Conservation (phyloP, 1,140 invertebrate species). For the Micrasema longulum region DNA sequence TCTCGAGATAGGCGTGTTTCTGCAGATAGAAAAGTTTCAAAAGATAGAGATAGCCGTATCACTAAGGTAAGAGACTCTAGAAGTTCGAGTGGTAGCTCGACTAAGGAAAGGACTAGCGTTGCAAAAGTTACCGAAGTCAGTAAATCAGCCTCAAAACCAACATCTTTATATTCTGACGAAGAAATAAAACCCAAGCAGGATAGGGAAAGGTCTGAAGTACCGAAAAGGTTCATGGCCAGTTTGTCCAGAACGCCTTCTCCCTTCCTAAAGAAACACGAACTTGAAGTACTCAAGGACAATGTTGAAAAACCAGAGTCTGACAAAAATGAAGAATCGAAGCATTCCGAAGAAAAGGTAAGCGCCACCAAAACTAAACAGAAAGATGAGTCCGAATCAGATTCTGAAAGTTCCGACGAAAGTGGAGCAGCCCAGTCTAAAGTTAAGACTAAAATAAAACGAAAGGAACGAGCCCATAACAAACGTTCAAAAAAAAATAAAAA, state of each 20-base stretch:
- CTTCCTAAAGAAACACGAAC: slow-evolving; percentile 82
- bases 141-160: slow-evolving; percentile 57
- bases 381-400: slow-evolving; percentile 61
- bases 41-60: slow-evolving; percentile 43
- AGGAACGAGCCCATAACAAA: slow-evolving; percentile 64
- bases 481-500: slow-evolving; percentile 67
- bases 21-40: slow-evolving; percentile 45
- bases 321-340: slow-evolving; percentile 42
- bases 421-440: slow-evolving; percentile 63
- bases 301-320: slow-evolving; percentile 60
- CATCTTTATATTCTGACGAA: slow-evolving; percentile 61
- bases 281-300: slow-evolving; percentile 66
- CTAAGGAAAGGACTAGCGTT: slow-evolving; percentile 60
- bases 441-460: slow-evolving; percentile 66
- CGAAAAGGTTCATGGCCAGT: slow-evolving; percentile 73
- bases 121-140: slow-evolving; percentile 52
- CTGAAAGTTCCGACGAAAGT: slow-evolving; percentile 64
- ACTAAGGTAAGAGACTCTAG: slow-evolving; percentile 50
- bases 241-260: slow-evolving; percentile 83
- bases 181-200: slow-evolving; percentile 59
- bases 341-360: slow-evolving; percentile 26
- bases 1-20: slow-evolving; percentile 56
- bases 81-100: slow-evolving; percentile 66
- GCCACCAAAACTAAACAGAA: slow-evolving; percentile 58
- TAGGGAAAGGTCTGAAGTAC: slow-evolving; percentile 54